Base-by-base conservation (phyloP, 2,113 vertebrate species). In the Rhea americana region DNA sequence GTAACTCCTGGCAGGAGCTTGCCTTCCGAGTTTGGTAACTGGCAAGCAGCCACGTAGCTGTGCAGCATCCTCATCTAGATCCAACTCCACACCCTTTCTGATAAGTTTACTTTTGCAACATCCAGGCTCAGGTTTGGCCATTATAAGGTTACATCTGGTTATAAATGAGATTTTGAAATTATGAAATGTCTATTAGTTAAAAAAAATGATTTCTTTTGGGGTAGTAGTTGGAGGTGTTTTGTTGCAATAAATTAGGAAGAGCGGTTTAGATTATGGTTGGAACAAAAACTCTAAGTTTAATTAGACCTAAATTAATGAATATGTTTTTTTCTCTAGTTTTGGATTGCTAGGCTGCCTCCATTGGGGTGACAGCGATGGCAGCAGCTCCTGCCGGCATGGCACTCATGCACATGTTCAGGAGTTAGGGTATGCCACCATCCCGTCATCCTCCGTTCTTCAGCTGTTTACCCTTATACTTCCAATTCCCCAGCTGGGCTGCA, bases 401-500 rank as follows among this genome's bases (percentile, higher is more conserved):
- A 12, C 37, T 6, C 41, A 13, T 2, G 11, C 21, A 8, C 0
- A 0, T 25, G 39, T 51, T 51, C 12, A 16, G 72, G 39, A 32
- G 51, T 48, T 48, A 43, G 77, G 47, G 16, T 41, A 14, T 26
- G 6, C 41, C 9, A 7, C 72, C 39, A 11, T 73, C 43, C 75
- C 51, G 2, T 41, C 26, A 51, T 73, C 45, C 25, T 86, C 48
- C 10, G 2, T 89, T 39, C 19, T 85, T 79, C 65, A 39, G 10
- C 35, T 70, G 35, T 5, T 11, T 39, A 4, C 73, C 32, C 12
- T 58, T 61, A 19, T 51, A n/a, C 6, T 68, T 70, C 37, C 22
- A 37, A 30, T 62, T 82, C 43, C 12, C 5, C 17, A 16, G 50
- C 28, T 11, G 45, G 15, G 45, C 63, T 91, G 45, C 25, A 58